Evolutionary conservation across 2,113 vertebrate species (phyloP).

Genomic region (Rallus limicola): DNA sequence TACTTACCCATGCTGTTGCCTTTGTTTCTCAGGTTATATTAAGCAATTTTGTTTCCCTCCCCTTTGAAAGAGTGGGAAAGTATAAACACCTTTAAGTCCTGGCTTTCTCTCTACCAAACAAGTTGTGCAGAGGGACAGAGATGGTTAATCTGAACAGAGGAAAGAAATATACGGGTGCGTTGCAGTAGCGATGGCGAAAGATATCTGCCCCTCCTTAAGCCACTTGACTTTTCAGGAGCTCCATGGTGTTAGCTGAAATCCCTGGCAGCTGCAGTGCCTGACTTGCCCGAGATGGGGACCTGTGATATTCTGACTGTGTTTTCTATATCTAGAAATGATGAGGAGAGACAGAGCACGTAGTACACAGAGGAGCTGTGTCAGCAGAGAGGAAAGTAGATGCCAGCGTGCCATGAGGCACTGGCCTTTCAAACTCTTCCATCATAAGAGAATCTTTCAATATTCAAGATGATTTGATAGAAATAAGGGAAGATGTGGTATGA

Average conservation of each 20-base stretch:
- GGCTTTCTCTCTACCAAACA: not conserved
- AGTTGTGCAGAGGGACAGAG: not conserved
- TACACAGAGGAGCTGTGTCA: not conserved
- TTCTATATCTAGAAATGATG: not conserved
- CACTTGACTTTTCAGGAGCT: conserved; percentile 42
- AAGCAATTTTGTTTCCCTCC: not conserved
- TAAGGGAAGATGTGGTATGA: not conserved
- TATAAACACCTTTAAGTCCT: not conserved
- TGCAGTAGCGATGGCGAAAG: not conserved
- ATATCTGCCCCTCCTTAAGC: conserved; percentile 18
- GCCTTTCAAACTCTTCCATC: not conserved
- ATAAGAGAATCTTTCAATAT: not conserved
- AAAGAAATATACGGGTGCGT: not conserved
- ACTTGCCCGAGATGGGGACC: not conserved
- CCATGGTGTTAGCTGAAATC: conserved; percentile 49
- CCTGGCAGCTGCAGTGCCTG: conserved; percentile 41
- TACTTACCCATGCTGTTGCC: conserved; percentile 43
- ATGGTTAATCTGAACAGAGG: not conserved
- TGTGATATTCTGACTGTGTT: not conserved
- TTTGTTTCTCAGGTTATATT: conserved; percentile 43
- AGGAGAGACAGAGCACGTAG: not conserved
- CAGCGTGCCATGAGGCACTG: not conserved
- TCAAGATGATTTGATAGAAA: not conserved
- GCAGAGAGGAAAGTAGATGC: not conserved
- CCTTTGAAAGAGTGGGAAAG: not conserved